phyloP scores from a whole-genome alignment of 2,113 vertebrate species.

The Toxotes jaculatrix region DNA sequence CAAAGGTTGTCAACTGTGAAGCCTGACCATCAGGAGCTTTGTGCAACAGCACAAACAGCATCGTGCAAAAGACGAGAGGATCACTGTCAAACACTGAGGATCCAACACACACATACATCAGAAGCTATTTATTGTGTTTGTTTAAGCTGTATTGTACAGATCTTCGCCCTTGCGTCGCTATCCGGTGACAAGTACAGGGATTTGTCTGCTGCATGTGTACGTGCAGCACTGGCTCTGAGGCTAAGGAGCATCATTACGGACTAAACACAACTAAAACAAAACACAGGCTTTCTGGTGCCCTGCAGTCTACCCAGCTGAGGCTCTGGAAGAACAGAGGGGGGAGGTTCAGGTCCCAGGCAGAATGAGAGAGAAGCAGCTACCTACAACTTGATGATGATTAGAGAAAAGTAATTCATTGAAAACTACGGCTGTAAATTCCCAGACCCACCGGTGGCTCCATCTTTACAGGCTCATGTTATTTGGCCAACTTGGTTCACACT shows the following conservation, averaged over 20 bases:
- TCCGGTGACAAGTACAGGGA: constrained; percentile 46
- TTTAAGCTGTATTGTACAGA: constrained; percentile 13
- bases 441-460: background rate
- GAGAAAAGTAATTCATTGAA: constrained; percentile 11
- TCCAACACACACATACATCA: constrained; percentile 16
- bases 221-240: constrained; percentile 51
- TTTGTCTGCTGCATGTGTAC: constrained; percentile 55
- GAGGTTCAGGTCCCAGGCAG: constrained; percentile 13
- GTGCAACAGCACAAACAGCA: constrained; percentile 6
- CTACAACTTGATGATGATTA: background rate
- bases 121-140: constrained; percentile 36
- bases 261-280: constrained; percentile 70
- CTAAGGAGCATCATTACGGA: constrained; percentile 72
- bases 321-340: constrained; percentile 36
- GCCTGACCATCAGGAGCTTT: background rate
- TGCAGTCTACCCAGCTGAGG: constrained; percentile 60
- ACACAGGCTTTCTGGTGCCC: constrained; percentile 75
- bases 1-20: constrained; percentile 13
- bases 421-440: constrained; percentile 1
- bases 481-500: background rate
- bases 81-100: constrained; percentile 1
- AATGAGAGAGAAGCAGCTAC: constrained; percentile 23
- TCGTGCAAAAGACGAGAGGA: constrained; percentile 30
- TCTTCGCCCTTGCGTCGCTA: constrained; percentile 13
- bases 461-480: background rate